These are phyloP conservation scores for Oxyura jamaicensis DNA, from an alignment of 2,113 vertebrate genomes.

Conservation along the genomic window DNA sequence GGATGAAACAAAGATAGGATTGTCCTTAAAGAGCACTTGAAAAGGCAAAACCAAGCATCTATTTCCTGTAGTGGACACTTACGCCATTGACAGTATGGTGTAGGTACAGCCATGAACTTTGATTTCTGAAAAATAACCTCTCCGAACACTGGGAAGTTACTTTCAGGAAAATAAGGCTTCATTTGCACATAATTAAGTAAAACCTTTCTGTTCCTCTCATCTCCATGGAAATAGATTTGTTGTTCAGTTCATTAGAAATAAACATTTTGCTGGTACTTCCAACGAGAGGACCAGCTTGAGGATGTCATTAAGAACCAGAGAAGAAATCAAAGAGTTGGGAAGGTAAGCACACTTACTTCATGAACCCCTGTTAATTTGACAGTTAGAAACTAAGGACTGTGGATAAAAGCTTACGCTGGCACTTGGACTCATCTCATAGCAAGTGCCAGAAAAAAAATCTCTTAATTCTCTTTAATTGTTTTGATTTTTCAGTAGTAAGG, in stretches of 20 bases:
- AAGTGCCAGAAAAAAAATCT: neutral
- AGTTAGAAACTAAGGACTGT: neutral
- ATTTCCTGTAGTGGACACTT: neutral
- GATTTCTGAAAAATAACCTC: neutral
- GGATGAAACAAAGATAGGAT: neutral
- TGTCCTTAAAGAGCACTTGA: neutral
- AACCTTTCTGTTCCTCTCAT: neutral
- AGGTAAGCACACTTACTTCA: neutral
- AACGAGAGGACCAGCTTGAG: neutral
- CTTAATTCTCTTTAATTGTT: neutral
- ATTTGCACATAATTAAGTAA: constrained; percentile 1
- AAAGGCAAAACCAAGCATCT: neutral
- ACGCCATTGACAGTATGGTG: neutral
- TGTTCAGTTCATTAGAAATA: constrained; percentile 19
- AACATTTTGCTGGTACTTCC: neutral
- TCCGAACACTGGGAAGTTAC: neutral
- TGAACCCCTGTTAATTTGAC: neutral
- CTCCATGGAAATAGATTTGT: constrained; percentile 16
- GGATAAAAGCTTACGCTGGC: neutral
- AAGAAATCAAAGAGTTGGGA: neutral
- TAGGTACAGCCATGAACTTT: neutral
- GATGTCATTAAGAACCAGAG: neutral
- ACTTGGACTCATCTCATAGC: neutral
- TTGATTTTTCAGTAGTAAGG: neutral
- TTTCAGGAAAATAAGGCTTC: constrained; percentile 2